Evolutionary conservation across 2,797 vertebrate genomes (phyloP).

Genomic region (Sebastes matsubarae): DNA sequence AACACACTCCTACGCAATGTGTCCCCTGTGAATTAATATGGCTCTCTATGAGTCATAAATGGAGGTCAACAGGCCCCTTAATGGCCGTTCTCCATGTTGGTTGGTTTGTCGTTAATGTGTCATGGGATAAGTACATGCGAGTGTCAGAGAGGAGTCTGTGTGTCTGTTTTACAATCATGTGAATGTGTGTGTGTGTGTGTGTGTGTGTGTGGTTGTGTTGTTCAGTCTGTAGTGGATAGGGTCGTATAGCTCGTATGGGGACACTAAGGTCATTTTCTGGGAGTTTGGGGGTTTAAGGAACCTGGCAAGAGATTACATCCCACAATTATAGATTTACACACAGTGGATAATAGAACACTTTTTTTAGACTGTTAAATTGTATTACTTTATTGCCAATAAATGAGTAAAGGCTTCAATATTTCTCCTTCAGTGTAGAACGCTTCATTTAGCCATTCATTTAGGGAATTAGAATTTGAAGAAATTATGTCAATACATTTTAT

Average conservation of each 20-base stretch:
- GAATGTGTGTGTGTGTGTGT: not conserved
- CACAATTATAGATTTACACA: not conserved
- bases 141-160: constrained; percentile 18
- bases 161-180: constrained; percentile 8
- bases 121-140: constrained; percentile 35
- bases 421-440: not conserved
- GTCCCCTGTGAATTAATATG: constrained; percentile 59
- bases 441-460: not conserved
- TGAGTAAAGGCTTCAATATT: not conserved
- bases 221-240: not conserved
- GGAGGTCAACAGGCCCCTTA: constrained; percentile 63
- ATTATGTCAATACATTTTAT: not conserved
- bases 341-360: not conserved
- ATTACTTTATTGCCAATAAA: not conserved
- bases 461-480: not conserved
- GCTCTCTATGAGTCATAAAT: constrained; percentile 66
- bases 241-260: not conserved
- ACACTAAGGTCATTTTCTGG: not conserved
- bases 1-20: constrained; percentile 34
- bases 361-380: not conserved
- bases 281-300: not conserved
- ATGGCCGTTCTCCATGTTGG: constrained; percentile 61
- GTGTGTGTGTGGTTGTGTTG: not conserved
- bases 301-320: not conserved
- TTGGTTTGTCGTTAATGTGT: constrained; percentile 62